phyloP scores from a whole-genome alignment of 2,888 invertebrate genomes.

The Bombylius discolor region DNA sequence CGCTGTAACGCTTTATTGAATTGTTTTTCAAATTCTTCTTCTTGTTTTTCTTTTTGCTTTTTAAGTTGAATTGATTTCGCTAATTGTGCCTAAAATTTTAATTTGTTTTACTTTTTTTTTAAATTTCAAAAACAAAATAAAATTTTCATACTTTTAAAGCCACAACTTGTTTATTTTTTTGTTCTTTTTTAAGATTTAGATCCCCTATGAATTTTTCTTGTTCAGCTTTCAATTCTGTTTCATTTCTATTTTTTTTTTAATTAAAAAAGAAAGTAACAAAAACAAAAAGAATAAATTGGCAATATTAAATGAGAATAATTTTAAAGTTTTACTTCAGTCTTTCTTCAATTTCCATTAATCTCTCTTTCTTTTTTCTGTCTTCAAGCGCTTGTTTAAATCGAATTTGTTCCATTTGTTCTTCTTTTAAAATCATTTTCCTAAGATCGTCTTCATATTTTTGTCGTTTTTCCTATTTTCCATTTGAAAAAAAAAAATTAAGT shows the following conservation, averaged over 20 bases:
- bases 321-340: background rate
- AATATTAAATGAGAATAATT: no score
- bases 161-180: conserved; percentile 1
- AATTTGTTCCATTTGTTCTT: background rate
- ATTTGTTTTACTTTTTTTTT: background rate
- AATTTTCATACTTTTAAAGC: background rate
- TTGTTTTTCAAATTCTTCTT: conserved; percentile 4
- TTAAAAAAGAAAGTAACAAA: no score
- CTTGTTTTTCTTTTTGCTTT: background rate
- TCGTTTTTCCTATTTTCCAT: background rate
- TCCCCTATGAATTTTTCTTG: background rate
- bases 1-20: conserved; percentile 4
- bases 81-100: background rate
- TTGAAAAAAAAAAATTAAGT: no score
- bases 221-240: conserved; percentile 2
- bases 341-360: background rate
- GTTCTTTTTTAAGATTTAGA: background rate
- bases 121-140: background rate
- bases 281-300: no score
- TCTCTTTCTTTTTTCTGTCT: background rate
- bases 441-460: conserved; percentile 3
- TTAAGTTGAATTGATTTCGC: conserved; percentile 2
- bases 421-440: background rate
- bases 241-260: background rate
- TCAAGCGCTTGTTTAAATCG: background rate